Base-by-base conservation (phyloP, 1,140 invertebrate species). In the Solen grandis region DNA sequence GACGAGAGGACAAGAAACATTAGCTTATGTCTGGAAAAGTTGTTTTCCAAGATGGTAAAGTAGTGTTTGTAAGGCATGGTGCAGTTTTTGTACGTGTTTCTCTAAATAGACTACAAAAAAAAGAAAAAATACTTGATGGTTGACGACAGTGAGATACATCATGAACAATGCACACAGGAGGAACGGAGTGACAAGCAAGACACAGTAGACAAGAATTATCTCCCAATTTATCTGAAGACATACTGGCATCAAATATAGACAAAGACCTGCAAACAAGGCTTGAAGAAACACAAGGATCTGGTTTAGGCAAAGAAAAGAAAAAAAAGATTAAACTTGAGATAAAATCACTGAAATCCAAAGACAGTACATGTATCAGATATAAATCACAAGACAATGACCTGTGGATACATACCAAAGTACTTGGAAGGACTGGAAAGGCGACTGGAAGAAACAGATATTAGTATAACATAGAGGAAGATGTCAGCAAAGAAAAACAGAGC, bases 1-100 rank as follows among this genome's bases (percentile, higher is more conserved):
- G 78, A 52, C 16, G 73, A 55, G 82, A 83, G 50, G 62, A 52
- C 19, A 79, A 74, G 46, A 73, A 78, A n/a, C 29, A 57, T 38
- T 84, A 70, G 83, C 36, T 78, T 31, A 76, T 76, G 29, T 80
- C 83, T 0, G 66, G 82, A 36, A 84, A 75, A 72, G 82, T 84
- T 0, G 41, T 80, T 16, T 79, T 74, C 25, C 81, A 85, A 75
- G 81, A 85, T 57, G 77, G 84, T 14, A 85, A 84, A 74, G 74
- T 85, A 19, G 77, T 83, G 5, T 85, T 85, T 81, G 85, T 84
- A 4, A 70, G 73, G 59, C 73, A 85, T 65, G 82, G 84, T 35
- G 60, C 57, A 36, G 59, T 84, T 19, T 85, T 81, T 75, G 75
- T 84, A 3, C 35, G 82, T 74, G 78, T 84, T 25, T 84, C 82